Base-by-base conservation (phyloP, 2,797 vertebrate species). In the Gallinago stenura region DNA sequence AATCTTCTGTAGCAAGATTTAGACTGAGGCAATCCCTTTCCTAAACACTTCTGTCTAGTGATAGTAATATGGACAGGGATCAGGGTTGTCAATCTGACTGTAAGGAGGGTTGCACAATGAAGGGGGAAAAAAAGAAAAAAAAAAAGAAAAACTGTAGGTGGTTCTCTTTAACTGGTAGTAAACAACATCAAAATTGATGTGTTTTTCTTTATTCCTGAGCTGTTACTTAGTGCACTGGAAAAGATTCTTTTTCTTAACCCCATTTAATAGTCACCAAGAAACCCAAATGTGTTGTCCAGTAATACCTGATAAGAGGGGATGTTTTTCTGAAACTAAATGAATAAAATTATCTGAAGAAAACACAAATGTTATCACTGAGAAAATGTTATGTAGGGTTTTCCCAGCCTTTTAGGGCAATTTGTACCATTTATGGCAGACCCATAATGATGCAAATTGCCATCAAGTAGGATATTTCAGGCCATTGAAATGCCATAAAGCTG, bases 401-500 rank as follows among this genome's bases (percentile, higher is more conserved):
- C 86, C 87, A 92, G 81, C 9, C 15, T 96, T 97, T 97, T 95
- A 95, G 94, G 87, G 73, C 81, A 97, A 95, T 97, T 97, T 97
- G 70, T 80, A 90, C 92, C 62, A 94, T 96, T 97, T 97, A 91
- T 92, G 25, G 48, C 54, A 90, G 94, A 93, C 68, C 26, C 7
- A 9, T 93, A 96, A 96, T 61, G 76, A 96, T 95, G 78, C 15
- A 94, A 95, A 96, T 96, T 96, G 91, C 70, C 68, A 95, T 94
- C 84, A 97, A 94, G 61, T 90, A 94, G 71, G 85, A 90, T 97
- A 98, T 95, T 92, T 97, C 92, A 97, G 95, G 83, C 81, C 77
- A 92, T 62, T 83, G 92, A 97, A 96, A 95, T 96, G 86, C 92
- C 95, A 97, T 97, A 97, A 97, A 98, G 91, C 94, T 92, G 50